Evolutionary conservation across 1,140 invertebrate genomes (phyloP), one percentile per base, ranked within the genome.

Genomic region (Saxidomus purpurata): DNA sequence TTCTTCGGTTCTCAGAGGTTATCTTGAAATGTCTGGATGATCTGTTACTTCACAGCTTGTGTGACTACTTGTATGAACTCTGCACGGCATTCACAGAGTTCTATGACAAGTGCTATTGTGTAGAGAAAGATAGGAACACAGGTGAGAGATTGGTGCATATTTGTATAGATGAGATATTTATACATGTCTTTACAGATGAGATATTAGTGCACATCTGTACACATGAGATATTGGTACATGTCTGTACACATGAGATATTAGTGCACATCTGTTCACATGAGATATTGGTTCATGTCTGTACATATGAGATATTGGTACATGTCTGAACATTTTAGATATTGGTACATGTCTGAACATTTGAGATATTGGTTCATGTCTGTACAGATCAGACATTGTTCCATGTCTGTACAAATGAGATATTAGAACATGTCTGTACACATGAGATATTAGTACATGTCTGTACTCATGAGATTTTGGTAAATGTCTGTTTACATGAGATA

Each of bases 51-150:
- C 99, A 99, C 95, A 97, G 97, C 52, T 96, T 99, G 6, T 99
- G 99, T 95, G 99, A 99, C 95, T 99, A 98, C 96, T 96, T 99
- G 77, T 99, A 99, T 95, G 98, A 99, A 93, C 97, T 99, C 61
- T 97, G 98, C n/a, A 97, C 97, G 9, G 97, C 97, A 0, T 99
- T 99, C 93, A 97, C 98, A 0, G 99, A 99, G 95, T 99, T 99
- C 95, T 99, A 99, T 96, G 99, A 99, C 94, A 97, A 97, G 92
- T 99, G 99, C 95, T 99, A 99, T 95, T 99, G 99, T 94, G 97
- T 99, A 74, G 98, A 99, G 95, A 99, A 99, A 90, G 95, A 96
- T 79, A 94, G 92, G 82, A 81, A 90, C 25, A 93, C 93, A 90
- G 93, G 94, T 93, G 25, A 55, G n/a, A n/a, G 52, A 55, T 55